Evolutionary conservation across 2,888 invertebrate genomes (phyloP).

Genomic region (Alloplasta piceator): DNA sequence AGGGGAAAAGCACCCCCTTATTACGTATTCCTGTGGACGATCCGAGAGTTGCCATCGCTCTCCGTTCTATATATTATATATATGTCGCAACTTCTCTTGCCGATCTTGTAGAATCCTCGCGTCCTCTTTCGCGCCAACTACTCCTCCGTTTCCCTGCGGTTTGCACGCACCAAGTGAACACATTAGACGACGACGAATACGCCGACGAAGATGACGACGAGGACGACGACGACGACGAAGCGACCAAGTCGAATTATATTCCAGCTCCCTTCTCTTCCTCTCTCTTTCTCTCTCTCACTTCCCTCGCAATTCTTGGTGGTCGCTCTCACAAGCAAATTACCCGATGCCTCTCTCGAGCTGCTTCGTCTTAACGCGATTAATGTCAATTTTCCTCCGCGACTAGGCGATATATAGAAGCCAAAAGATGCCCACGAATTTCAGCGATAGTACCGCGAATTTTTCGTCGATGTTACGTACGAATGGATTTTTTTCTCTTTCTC

Average conservation of each 20-base stretch:
- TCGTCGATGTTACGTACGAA: slow-evolving; percentile 27
- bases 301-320: slow-evolving; percentile 49
- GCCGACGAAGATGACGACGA: slow-evolving; percentile 36
- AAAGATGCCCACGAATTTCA: not conserved
- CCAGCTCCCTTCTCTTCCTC: no score
- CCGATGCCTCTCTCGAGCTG: slow-evolving; percentile 45
- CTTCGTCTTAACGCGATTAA: slow-evolving; percentile 62
- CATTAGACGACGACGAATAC: slow-evolving; percentile 47
- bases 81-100: slow-evolving; percentile 34
- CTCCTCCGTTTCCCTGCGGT: slow-evolving; percentile 16
- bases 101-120: slow-evolving; percentile 38
- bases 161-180: slow-evolving; percentile 32
- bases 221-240: no score
- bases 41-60: slow-evolving; percentile 48
- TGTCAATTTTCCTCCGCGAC: slow-evolving; percentile 56
- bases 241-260: slow-evolving; percentile 34
- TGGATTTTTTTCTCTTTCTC: not conserved
- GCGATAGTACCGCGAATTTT: slow-evolving; percentile 18
- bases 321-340: slow-evolving; percentile 60
- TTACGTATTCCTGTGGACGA: slow-evolving; percentile 61
- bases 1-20: slow-evolving; percentile 59
- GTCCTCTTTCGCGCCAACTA: slow-evolving; percentile 11
- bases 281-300: slow-evolving; percentile 26
- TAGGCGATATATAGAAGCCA: slow-evolving; percentile 24
- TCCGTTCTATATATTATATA: slow-evolving; percentile 9